Base-by-base conservation (phyloP, 2,888 invertebrate species). In the Cryptus viduatorius region DNA sequence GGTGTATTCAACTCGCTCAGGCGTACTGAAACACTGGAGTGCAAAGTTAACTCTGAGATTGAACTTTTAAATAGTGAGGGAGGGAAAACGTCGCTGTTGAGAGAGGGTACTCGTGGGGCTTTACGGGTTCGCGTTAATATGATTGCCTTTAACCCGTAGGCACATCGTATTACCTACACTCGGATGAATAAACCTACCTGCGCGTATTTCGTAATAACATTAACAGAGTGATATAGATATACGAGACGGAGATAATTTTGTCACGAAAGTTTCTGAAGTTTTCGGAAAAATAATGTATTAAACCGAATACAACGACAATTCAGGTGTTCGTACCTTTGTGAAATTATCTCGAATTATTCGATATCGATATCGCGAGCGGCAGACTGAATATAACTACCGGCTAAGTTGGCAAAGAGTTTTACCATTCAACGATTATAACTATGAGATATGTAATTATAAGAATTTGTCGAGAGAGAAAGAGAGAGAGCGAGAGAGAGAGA, bases 1-100 rank as follows among this genome's bases (percentile, higher is more conserved):
- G 42, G 5, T 50, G 64, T 71, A 77, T 56, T 81, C 37, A 65
- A 37, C 42, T 78, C 53, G 79, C 64, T 78, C 31, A 81, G 65
- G 67, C 56, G 67, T 29, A 56, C 79, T 37, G 83, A 69, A 82
- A 86, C 81, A 72, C 65, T 19, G 69, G 88, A 87, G 87, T 86
- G 87, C 87, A 86, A 88, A 89, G 90, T 89, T 90, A 89, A 90
- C 89, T 90, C 87, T 84, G 77, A 84, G 86, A 83, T 88, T 86
- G 85, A 88, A 89, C 88, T 89, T 88, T 86, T 88, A 87, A 87
- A 88, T 86, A 83, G 85, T 53, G 83, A 77, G 78, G 84, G 85
- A 67, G 82, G 79, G 85, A 83, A 44, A 67, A 50, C 75, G 64
- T 14, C 37, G 37, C 29, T 48, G 61, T 10, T 14, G 46, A 2